Base-by-base conservation (phyloP, 2,888 invertebrate genomes). In the Apoderus coryli region DNA sequence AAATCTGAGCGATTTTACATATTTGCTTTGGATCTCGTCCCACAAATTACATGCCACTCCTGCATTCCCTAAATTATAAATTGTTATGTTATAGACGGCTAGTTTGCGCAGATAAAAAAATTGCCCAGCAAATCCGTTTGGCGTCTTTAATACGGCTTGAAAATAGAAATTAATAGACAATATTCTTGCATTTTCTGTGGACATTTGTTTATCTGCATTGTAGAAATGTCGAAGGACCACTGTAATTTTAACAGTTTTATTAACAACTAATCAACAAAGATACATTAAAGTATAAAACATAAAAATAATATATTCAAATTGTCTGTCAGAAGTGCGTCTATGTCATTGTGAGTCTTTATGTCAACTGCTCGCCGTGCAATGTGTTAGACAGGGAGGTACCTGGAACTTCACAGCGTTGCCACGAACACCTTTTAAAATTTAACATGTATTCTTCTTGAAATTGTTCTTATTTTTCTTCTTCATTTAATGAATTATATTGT, bases 61-160 rank as follows among this genome's bases (percentile, higher is more conserved):
- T 41, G 49, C 44, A 36, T 47, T 41, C 23, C 37, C 47, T 29
- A 46, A 41, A 34, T 48, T 47, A 34, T 52, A 49, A n/a, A 51
- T 28, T 3, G 49, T 50, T 14, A 50, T 44, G 41, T 49, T 52
- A 32, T 46, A 48, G 4, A 46, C 42, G 11, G 47, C 46, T 27
- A 49, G 35, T 36, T 50, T 51, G 14, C 47, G 34, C 13, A 45
- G 36, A 32, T 47, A 48, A 39, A 48, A 45, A 25, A 46, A 43
- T 37, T 44, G 45, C 10, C 44, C 46, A 26, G 41, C 36, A 22
- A 35, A 23, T 16, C 42, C 44, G 40, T 49, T 48, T 14, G 46
- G 49, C 10, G 43, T 44, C 13, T 19, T 33, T 11, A 46, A 36
- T 4, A 48, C 46, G 22, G 47, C 47, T 39, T 50, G 37, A 4